Evolutionary conservation across 2,888 invertebrate species (phyloP).

Genomic region (Diogma glabrata): DNA sequence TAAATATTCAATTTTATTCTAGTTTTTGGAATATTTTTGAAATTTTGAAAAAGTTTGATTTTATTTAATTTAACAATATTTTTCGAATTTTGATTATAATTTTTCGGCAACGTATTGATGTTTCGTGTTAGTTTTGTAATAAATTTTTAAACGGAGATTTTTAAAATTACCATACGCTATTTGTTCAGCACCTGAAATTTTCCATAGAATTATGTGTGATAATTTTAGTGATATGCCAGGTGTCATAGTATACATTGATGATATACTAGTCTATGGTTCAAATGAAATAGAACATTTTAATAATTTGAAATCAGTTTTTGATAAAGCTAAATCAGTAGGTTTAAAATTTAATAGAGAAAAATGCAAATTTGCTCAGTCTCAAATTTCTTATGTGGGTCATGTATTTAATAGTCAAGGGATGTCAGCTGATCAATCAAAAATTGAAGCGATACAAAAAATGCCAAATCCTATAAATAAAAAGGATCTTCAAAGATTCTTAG

Average conservation of each 20-base stretch:
- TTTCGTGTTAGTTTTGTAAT: no score
- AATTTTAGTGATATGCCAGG: no score
- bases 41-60: no score
- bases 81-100: no score
- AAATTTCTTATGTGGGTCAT: constrained; percentile 14
- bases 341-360: constrained; percentile 10
- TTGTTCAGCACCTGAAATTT: constrained; percentile 16
- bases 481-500: neutral
- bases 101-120: no score
- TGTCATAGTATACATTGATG: constrained; percentile 16
- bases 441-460: constrained; percentile 13
- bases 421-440: constrained; percentile 13
- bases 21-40: no score
- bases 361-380: neutral
- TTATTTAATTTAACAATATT: no score
- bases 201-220: constrained; percentile 18
- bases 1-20: no score
- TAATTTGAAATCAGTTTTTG: constrained; percentile 3
- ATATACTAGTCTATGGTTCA: constrained; percentile 13
- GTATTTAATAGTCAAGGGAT: constrained; percentile 12
- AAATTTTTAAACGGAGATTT: no score
- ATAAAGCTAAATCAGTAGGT: constrained; percentile 9
- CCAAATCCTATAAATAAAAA: no score
- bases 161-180: constrained; percentile 14
- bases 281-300: constrained; percentile 11